A percentile compares a stretch with the other conserved stretches of the same genome.
Conservation (phyloP, 2,888 invertebrate species). For the Eupithecia subumbrata region DNA sequence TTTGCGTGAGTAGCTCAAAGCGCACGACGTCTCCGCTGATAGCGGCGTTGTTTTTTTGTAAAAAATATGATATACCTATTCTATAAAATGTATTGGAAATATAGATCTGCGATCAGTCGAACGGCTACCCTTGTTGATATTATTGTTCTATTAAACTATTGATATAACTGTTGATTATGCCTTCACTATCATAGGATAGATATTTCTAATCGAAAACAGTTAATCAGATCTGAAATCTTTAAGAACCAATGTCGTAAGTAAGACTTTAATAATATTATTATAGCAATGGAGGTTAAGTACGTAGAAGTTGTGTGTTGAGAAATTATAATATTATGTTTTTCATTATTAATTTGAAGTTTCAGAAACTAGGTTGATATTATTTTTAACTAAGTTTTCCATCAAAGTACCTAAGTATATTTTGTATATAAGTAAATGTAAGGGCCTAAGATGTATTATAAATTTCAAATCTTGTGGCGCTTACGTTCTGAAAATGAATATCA, state of each 20-base stretch:
- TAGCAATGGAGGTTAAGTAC: constrained; percentile 15
- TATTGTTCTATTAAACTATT: constrained; percentile 60
- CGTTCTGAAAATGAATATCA: constrained; percentile 23
- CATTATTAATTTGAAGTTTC: constrained; percentile 10
- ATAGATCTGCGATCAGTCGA: constrained; percentile 38
- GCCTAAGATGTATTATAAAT: constrained; percentile 65
- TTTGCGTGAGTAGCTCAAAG: constrained; percentile 28
- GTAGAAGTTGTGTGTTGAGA: neutral
- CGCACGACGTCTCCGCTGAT: constrained; percentile 7
- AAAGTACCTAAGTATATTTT: constrained; percentile 28
- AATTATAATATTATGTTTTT: neutral
- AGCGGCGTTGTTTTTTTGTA: constrained; percentile 8
- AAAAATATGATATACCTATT: constrained; percentile 4
- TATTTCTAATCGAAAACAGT: constrained; percentile 25
- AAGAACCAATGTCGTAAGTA: constrained; percentile 48
- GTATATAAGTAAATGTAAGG: constrained; percentile 50
- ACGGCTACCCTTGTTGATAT: constrained; percentile 66
- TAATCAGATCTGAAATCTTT: constrained; percentile 52
- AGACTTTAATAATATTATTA: constrained; percentile 25
- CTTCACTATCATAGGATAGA: constrained; percentile 52
- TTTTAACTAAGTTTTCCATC: constrained; percentile 26
- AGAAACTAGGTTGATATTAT: constrained; percentile 10
- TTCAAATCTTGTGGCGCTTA: constrained; percentile 63
- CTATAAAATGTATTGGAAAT: constrained; percentile 1
- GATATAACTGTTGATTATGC: constrained; percentile 65